phyloP scores from a whole-genome alignment of 2,113 vertebrate species.

The Puffinus mauretanicus region DNA sequence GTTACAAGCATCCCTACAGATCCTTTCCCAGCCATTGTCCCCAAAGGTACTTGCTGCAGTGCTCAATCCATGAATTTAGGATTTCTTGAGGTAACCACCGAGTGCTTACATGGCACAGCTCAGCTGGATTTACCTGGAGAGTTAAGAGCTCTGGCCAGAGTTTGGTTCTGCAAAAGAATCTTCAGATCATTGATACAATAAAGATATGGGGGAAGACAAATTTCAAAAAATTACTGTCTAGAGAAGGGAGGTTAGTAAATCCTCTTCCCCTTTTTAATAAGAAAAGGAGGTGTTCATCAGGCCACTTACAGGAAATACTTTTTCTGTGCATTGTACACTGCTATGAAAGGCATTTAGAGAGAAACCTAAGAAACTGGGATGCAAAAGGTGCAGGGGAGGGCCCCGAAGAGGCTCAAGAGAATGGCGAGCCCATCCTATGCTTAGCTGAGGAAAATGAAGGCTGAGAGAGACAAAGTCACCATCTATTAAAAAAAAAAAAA shows the following conservation, averaged over 20 bases:
- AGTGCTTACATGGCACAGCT: background rate
- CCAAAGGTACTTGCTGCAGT: background rate
- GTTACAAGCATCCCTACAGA: background rate
- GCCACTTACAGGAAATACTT: background rate
- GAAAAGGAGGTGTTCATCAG: background rate
- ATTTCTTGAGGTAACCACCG: background rate
- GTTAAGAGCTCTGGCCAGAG: background rate
- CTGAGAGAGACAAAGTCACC: background rate
- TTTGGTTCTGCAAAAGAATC: background rate
- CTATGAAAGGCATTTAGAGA: background rate
- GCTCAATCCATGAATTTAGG: background rate
- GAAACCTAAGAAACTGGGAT: background rate
- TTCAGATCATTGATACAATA: background rate
- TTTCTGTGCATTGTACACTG: background rate
- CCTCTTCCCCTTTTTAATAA: background rate
- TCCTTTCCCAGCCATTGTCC: background rate
- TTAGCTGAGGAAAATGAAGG: background rate
- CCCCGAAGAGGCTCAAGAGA: background rate
- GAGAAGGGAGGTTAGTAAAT: background rate
- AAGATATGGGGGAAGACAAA: too few relatives aligned
- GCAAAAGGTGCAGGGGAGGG: background rate
- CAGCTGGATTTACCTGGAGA: too few relatives aligned
- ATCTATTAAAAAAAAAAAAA: background rate
- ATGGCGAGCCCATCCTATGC: background rate
- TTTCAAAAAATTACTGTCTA: too few relatives aligned